phyloP scores from a whole-genome alignment of 2,113 vertebrate genomes.

The Hyperopisus bebe region DNA sequence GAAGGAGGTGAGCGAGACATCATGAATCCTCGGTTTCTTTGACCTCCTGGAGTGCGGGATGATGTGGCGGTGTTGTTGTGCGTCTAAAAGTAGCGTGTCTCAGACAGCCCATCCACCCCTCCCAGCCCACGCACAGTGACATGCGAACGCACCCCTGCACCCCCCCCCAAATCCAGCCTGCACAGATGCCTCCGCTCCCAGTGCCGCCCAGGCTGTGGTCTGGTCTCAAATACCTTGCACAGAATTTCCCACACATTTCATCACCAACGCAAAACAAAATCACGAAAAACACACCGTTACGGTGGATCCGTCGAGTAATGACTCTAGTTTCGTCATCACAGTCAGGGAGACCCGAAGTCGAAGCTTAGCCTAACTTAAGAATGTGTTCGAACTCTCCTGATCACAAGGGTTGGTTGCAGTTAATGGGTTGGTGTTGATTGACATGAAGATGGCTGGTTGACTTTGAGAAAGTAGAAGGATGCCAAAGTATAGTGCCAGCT shows the following conservation, averaged over 20 bases:
- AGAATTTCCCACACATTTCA: conserved; percentile 1
- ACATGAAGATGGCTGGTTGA: neutral
- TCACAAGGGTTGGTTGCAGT: neutral
- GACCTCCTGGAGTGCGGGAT: neutral
- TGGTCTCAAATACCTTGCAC: neutral
- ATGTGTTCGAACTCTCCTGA: neutral
- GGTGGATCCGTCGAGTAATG: neutral
- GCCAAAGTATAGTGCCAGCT: neutral
- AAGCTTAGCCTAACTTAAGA: neutral
- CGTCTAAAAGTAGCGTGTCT: neutral
- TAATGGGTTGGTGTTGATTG: neutral
- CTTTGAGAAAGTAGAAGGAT: neutral
- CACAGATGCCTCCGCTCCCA: neutral
- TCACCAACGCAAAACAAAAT: neutral
- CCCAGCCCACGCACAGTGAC: neutral
- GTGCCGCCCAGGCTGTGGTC: neutral
- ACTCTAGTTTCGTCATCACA: neutral
- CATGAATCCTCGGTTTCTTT: neutral
- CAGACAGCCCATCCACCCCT: neutral
- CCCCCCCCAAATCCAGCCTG: neutral
- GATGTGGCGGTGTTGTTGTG: neutral
- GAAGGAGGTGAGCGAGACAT: conserved; percentile 62
- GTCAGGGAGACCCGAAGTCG: neutral
- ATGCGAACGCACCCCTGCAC: neutral
- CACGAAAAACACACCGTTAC: neutral